Percentiles rank a stretch among this genome's conserved stretches.
phyloP scores from a whole-genome alignment of 1,140 invertebrate species.

The Drosophila ficusphila region DNA sequence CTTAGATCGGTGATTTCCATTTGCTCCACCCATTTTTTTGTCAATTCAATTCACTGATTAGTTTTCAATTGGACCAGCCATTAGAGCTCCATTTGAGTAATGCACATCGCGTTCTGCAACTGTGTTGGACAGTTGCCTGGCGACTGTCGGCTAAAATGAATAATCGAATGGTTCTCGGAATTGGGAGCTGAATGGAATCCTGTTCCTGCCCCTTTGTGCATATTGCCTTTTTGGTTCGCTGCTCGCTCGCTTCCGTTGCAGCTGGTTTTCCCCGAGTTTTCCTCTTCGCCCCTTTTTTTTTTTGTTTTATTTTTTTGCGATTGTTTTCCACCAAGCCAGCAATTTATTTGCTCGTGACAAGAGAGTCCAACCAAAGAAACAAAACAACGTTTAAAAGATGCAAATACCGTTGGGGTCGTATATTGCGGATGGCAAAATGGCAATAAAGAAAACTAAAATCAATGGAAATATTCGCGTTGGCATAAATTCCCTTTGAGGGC shows the following conservation, averaged over 20 bases:
- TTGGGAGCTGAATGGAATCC: conserved; percentile 24
- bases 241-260: conserved; percentile 24
- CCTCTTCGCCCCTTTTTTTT: not conserved
- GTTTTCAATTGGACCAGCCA: conserved; percentile 45
- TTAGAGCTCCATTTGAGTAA: conserved; percentile 48
- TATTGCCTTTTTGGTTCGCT: conserved; percentile 41
- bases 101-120: conserved; percentile 19
- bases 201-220: conserved; percentile 19
- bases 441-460: conserved; percentile 76
- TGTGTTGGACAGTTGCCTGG: conserved; percentile 16
- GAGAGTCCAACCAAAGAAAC: conserved; percentile 9
- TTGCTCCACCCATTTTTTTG: conserved; percentile 13
- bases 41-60: conserved; percentile 51
- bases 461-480: conserved; percentile 76
- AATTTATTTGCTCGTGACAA: conserved; percentile 70
- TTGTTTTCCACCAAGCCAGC: conserved; percentile 41
- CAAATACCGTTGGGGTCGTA: conserved; percentile 18
- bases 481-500: conserved; percentile 67
- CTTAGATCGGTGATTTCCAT: conserved; percentile 11
- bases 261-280: conserved; percentile 13
- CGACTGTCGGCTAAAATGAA: conserved; percentile 42
- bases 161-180: conserved; percentile 47
- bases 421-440: conserved; percentile 34
- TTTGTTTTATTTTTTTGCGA: conserved; percentile 5
- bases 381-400: conserved; percentile 63